phyloP scores from a whole-genome alignment of 2,113 vertebrate species.

The Oreochromis aureus region DNA sequence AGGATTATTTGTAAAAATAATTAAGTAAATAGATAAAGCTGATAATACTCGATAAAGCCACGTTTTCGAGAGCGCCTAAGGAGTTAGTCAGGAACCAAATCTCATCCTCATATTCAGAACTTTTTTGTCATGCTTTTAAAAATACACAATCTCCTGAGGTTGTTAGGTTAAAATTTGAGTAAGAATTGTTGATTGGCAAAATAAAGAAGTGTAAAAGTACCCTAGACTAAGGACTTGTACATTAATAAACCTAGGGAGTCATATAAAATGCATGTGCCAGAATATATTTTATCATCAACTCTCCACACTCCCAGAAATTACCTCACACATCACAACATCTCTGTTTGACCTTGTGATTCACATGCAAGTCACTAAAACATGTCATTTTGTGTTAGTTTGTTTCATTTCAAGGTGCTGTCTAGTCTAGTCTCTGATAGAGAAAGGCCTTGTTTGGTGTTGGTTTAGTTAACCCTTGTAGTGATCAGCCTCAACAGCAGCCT shows the following conservation, averaged over 20 bases:
- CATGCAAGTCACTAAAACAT: not conserved
- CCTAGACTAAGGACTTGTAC: not conserved
- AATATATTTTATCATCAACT: not conserved
- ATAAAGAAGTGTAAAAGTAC: not conserved
- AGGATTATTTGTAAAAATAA: not conserved
- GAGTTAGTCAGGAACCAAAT: not conserved
- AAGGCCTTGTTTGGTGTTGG: slow-evolving; percentile 10
- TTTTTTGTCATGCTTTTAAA: not conserved
- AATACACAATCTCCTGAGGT: not conserved
- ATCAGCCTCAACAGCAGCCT: not conserved
- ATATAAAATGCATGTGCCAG: not conserved
- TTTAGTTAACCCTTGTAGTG: slow-evolving; percentile 35
- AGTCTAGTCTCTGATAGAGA: not conserved
- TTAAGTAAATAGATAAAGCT: not conserved
- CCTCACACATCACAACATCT: not conserved
- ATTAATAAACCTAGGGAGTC: not conserved
- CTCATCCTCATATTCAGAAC: not conserved
- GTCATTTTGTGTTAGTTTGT: not conserved
- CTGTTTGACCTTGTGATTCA: not conserved
- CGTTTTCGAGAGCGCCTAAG: not conserved
- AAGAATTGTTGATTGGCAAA: not conserved
- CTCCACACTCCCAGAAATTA: not conserved
- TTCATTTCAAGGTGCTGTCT: not conserved
- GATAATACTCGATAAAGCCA: not conserved
- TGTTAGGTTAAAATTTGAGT: not conserved